A percentile compares a stretch with the other conserved stretches of the same genome.
Evolutionary conservation across 2,797 vertebrate species (phyloP).

Genomic region (Lagodon rhomboides): DNA sequence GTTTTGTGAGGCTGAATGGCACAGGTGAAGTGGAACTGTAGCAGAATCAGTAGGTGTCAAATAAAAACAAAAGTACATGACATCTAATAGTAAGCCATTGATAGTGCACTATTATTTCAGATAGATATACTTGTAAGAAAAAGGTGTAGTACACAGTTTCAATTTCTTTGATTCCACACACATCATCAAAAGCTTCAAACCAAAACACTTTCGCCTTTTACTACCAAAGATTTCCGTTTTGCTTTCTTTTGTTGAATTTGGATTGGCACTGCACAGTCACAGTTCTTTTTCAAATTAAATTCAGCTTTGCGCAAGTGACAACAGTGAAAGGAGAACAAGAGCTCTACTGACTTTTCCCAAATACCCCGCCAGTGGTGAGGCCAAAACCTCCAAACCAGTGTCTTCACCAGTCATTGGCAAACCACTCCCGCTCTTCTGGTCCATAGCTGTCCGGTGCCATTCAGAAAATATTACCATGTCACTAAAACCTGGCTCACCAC

Average conservation of each 20-base stretch:
- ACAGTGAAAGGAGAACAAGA: slow-evolving; percentile 87
- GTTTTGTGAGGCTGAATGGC: slow-evolving; percentile 7
- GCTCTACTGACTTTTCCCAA: slow-evolving; percentile 99
- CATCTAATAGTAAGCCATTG: not conserved
- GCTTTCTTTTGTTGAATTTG: slow-evolving; percentile 46
- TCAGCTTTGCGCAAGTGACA: slow-evolving; percentile 94
- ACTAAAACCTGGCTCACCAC: slow-evolving; percentile 87
- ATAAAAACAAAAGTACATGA: not conserved
- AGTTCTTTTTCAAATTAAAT: slow-evolving; percentile 71
- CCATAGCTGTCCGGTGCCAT: slow-evolving; percentile 88
- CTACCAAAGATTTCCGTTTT: slow-evolving; percentile 91
- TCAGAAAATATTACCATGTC: slow-evolving; percentile 91
- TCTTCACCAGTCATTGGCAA: slow-evolving; percentile 94
- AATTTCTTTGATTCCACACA: not conserved
- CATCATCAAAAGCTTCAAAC: slow-evolving; percentile 6
- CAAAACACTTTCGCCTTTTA: slow-evolving; percentile 91
- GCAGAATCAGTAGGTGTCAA: slow-evolving; percentile 1
- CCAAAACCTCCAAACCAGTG: slow-evolving; percentile 93
- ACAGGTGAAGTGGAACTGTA: not conserved
- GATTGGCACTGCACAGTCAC: slow-evolving; percentile 66
- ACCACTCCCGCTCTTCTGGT: slow-evolving; percentile 90
- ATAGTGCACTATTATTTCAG: not conserved
- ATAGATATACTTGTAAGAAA: not conserved
- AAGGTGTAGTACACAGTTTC: slow-evolving; percentile 10
- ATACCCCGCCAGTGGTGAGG: slow-evolving; percentile 95